Evolutionary conservation across 2,113 vertebrate genomes (phyloP).

Genomic region (Ivindomyrus marchei): DNA sequence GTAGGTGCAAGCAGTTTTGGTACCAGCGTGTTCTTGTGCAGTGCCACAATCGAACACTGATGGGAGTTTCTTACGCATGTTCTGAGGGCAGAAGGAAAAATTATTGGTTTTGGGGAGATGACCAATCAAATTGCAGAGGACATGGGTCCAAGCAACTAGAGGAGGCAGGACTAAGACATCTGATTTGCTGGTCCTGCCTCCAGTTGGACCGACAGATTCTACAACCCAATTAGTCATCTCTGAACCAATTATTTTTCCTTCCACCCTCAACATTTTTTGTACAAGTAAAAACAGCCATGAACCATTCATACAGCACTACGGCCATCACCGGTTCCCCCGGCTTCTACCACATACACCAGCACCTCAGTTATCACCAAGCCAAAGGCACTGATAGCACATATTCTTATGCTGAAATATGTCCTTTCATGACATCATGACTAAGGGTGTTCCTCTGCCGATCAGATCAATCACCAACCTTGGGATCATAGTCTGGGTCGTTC

Average conservation of each 20-base stretch:
- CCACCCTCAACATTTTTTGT: too few species aligned
- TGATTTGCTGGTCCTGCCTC: too few species aligned
- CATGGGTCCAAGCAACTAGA: too few species aligned
- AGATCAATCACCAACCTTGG: constrained; percentile 71
- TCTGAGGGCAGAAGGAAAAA: too few species aligned
- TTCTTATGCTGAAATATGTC: background rate
- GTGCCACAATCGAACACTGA: background rate
- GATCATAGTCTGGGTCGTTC: constrained; percentile 93
- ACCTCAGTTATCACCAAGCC: background rate
- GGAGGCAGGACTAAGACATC: too few species aligned
- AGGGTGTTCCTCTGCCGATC: background rate
- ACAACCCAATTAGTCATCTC: too few species aligned
- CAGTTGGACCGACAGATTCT: too few species aligned
- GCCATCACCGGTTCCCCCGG: background rate
- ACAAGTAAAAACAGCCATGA: too few species aligned
- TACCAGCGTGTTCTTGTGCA: background rate
- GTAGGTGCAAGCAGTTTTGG: background rate
- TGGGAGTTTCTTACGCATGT: too few species aligned
- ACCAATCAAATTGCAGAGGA: too few species aligned
- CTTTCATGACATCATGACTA: background rate
- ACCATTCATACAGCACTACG: background rate
- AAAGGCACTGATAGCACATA: background rate
- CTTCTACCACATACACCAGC: background rate
- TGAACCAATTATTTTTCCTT: too few species aligned
- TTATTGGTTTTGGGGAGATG: too few species aligned